Evolutionary conservation across 2,888 invertebrate genomes (phyloP).

Genomic region (Cerastis leucographa): DNA sequence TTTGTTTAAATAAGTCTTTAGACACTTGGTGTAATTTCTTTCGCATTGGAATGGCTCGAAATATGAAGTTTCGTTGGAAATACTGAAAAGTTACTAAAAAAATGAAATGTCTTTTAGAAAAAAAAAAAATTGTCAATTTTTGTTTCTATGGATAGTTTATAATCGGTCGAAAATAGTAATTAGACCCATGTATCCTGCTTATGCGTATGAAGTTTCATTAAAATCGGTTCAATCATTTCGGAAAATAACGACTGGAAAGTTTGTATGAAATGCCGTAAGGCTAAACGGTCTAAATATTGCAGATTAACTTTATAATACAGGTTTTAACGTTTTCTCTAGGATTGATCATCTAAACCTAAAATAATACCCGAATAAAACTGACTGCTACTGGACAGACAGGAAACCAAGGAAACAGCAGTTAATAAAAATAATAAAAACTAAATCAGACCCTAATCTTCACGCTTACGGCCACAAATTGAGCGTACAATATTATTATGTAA

Average conservation of each 20-base stretch:
- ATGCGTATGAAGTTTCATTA: too few species aligned
- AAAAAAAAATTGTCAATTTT: too few species aligned
- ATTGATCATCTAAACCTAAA: not conserved
- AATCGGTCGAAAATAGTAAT: too few species aligned
- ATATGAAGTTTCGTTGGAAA: not conserved
- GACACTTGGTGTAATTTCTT: not conserved
- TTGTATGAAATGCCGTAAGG: too few species aligned
- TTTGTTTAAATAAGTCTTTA: not conserved
- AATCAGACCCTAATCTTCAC: conserved; percentile 49
- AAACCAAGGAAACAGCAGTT: not conserved
- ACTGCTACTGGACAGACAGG: not conserved
- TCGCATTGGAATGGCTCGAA: not conserved
- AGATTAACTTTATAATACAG: not conserved
- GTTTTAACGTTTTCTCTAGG: not conserved
- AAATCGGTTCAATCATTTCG: too few species aligned
- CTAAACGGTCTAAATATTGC: too few species aligned
- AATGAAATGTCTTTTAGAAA: too few species aligned
- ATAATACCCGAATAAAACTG: not conserved
- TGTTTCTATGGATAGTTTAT: too few species aligned
- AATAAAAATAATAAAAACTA: conserved; percentile 15
- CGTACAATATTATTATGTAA: conserved; percentile 59
- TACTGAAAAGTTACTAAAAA: too few species aligned
- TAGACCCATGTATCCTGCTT: too few species aligned
- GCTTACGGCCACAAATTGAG: conserved; percentile 54
- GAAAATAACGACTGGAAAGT: too few species aligned